Base-by-base conservation (phyloP, 2,797 vertebrate species). In the Sebastolobus alascanus region DNA sequence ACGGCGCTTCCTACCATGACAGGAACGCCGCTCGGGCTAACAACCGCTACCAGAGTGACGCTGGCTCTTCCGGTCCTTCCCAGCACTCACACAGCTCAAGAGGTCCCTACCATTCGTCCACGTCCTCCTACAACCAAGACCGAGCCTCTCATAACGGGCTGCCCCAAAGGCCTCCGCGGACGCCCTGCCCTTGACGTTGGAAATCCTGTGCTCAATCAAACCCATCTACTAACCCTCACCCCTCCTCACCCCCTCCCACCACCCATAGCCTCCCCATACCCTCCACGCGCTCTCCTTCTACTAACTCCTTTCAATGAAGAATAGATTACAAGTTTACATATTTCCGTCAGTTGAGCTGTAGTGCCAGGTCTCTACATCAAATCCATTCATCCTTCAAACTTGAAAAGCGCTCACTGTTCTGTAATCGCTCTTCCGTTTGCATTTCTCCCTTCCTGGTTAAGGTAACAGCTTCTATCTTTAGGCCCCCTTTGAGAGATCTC, bases 141-240 rank as follows among this genome's bases (percentile, higher is more conserved):
- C 95, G 93, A 29, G 78, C 91, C 38, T 82, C 96, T 70, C 87
- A 94, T 61, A 96, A 95, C 56, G 97, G 96, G 84, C 95, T 98
- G 65, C 97, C 97, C 8, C 97, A 97, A 73, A 94, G 97, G 90
- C 96, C 92, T 89, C 97, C 96, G 50, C 94, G 97, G 90, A 96
- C 95, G 77, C 94, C 93, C 85, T 95, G 95, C 75, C 94, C 94
- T 75, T 96, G 95, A 96, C 93, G 80, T 63, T 60, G 75, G 81
- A 90, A 85, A 66, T 8, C 69, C 31, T 5, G 9, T 3, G 54
- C 65, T 77, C 20, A 66, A 71, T 86, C 86, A 81, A 77, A 78
- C 82, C 83, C 86, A 65, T 73, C 83, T 74, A 90, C 86, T 80
- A 87, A 83, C 72, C 85, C 73, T 22, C 22, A 59, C 82, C 58